Percentiles rank a stretch among this genome's conserved stretches.
Evolutionary conservation across 2,888 invertebrate genomes (phyloP).

Genomic region (Drosophila lacicola): DNA sequence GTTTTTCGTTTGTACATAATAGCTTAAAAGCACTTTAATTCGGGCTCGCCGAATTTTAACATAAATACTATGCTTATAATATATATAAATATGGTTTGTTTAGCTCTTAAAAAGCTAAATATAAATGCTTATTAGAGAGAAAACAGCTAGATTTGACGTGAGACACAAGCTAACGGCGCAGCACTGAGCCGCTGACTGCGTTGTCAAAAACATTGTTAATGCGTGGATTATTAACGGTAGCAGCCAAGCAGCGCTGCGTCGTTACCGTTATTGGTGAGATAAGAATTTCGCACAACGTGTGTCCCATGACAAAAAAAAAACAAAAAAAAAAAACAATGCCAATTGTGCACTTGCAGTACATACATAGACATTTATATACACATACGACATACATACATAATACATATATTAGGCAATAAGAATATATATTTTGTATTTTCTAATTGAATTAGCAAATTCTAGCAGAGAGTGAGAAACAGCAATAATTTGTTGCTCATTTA

Average conservation of each 20-base stretch:
- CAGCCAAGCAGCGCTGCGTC: constrained; percentile 22
- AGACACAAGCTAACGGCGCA: constrained; percentile 10
- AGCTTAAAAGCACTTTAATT: not conserved
- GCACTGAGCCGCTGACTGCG: constrained; percentile 22
- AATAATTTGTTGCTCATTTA: not conserved
- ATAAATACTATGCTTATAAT: not conserved
- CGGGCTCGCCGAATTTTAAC: not conserved
- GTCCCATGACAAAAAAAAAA: constrained; percentile 39
- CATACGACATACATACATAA: not conserved
- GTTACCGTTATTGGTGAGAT: constrained; percentile 42
- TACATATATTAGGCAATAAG: constrained; percentile 10
- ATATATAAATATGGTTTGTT: not conserved
- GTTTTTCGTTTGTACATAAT: not conserved
- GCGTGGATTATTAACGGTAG: constrained; percentile 59
- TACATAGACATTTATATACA: constrained; percentile 4
- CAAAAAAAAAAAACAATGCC: constrained; percentile 13
- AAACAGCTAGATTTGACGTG: not conserved
- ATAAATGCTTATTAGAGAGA: not conserved
- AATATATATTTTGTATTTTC: constrained; percentile 25
- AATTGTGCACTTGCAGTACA: constrained; percentile 32
- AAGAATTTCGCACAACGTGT: constrained; percentile 49
- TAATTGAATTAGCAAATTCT: constrained; percentile 49
- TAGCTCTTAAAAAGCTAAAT: not conserved
- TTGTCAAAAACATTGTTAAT: constrained; percentile 28
- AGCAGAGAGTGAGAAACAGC: constrained; percentile 15